Percentiles rank a stretch among this genome's conserved stretches.
These are phyloP conservation scores for Microtus montanus DNA, from an alignment of 2,113 vertebrate species.

Conservation along the genomic window DNA sequence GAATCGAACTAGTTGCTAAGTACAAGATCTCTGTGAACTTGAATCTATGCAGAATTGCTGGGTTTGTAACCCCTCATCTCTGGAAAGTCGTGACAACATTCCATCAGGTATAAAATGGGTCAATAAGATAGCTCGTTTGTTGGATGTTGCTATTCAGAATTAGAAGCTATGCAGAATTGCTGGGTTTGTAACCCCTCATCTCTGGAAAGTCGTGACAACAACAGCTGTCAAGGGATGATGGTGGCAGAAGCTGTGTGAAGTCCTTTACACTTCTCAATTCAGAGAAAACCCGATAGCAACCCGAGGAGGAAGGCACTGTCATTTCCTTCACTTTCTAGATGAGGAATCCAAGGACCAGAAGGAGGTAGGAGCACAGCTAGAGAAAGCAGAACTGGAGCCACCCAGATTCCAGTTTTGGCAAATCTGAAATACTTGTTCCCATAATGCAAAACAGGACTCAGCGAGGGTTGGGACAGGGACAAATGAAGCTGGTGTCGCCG, in stretches of 20 bases:
- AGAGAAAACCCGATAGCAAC: neutral
- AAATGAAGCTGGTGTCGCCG: accelerated
- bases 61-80: too few species aligned
- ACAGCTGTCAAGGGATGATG: neutral
- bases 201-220: neutral
- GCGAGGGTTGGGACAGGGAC: neutral
- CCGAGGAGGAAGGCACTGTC: neutral
- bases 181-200: neutral
- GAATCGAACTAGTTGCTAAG: neutral
- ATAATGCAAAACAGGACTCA: neutral
- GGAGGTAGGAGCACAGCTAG: neutral
- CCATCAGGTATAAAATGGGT: neutral
- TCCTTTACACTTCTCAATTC: neutral
- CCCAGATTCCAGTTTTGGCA: neutral
- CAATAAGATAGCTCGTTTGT: neutral
- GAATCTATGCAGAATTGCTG: too few species aligned
- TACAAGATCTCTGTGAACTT: neutral
- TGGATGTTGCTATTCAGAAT: neutral
- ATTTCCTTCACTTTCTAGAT: neutral
- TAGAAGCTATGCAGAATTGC: neutral
- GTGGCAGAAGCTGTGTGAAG: neutral
- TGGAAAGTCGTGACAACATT: too few species aligned
- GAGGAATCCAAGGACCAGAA: neutral
- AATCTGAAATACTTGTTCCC: slow-evolving; percentile 1
- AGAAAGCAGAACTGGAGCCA: neutral